Evolutionary conservation across 2,113 vertebrate species (phyloP), one percentile per base, ranked within the genome.

Genomic region (Neodontobutis hainanensis): DNA sequence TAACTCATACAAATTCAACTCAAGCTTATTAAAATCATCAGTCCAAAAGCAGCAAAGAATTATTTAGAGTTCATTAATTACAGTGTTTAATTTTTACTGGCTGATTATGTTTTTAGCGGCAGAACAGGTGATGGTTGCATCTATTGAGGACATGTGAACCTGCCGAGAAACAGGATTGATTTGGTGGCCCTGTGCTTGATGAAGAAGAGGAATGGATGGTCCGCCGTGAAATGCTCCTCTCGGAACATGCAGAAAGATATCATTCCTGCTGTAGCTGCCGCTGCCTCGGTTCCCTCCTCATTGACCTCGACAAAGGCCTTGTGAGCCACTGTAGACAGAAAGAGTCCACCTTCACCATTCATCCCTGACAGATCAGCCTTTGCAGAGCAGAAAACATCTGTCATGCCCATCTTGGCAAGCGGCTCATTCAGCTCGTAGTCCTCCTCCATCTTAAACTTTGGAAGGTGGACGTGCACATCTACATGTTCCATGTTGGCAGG

Each of bases 171-270:
- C 12, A 98, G 88, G 52, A 97, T 86, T 77, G 49, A 93, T 6
- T 80, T 83, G 0, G 92, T 94, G 55, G 88, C 77, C 8, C 95
- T 96, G 82, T 98, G 94, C 46, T 87, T 90, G 79, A 99, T 95
- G 64, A 95, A 91, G 90, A 97, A 98, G 46, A 99, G 63, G 88
- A 99, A 99, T 9, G 97, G 96, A 59, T 95, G 97, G 71, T 99
- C 91, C 0, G 91, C 96, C 0, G 8, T 88, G 77, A 99, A 97
- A 61, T 86, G 70, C 63, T 94, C 91, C 74, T 94, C 93, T 0
- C 74, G 16, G 3, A 63, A 0, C 92, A 94, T 90, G 66, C 90
- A 89, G 4, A 90, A 83, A 0, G 19, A 0, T 0, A 59, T 45
- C 0, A 95, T 43, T n/a, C 65, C 92, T 0, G 88, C 95, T 0